A percentile compares a stretch with the other conserved stretches of the same genome.
phyloP scores from a whole-genome alignment of 1,140 invertebrate species.

The Monomorium pharaonis region DNA sequence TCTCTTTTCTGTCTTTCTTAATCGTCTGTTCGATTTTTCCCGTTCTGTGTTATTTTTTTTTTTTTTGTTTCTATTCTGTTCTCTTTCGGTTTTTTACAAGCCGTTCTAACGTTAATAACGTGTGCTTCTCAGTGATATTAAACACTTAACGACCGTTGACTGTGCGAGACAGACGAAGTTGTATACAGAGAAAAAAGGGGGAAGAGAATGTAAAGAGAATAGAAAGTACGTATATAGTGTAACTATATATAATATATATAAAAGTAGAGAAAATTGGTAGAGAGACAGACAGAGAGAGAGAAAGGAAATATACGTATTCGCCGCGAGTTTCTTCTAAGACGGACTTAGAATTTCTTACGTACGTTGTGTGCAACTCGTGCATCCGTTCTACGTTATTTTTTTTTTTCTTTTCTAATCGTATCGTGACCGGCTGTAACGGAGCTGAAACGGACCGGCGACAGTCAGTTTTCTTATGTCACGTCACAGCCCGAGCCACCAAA shows the following conservation, averaged over 20 bases:
- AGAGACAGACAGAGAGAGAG: constrained; percentile 63
- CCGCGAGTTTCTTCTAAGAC: constrained; percentile 27
- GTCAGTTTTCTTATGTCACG: constrained; percentile 39
- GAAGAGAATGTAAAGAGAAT: constrained; percentile 53
- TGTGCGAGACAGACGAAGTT: constrained; percentile 52
- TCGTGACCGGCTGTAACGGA: constrained; percentile 38
- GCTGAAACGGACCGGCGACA: constrained; percentile 42
- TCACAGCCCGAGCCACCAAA: constrained; percentile 21
- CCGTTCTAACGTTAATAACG: constrained; percentile 40
- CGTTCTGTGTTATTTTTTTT: background rate
- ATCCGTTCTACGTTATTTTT: constrained; percentile 15
- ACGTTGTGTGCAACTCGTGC: constrained; percentile 39
- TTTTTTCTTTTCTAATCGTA: background rate
- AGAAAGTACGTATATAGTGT: constrained; percentile 44
- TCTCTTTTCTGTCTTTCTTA: constrained; percentile 55
- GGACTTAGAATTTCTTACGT: constrained; percentile 18
- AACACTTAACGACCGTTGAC: constrained; percentile 50
- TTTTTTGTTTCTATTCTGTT: background rate
- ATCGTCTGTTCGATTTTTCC: constrained; percentile 43
- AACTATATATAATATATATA: constrained; percentile 46
- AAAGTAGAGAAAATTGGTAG: constrained; percentile 36
- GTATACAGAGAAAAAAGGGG: constrained; percentile 53
- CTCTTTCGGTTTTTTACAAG: background rate
- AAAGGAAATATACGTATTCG: constrained; percentile 57
- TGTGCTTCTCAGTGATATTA: constrained; percentile 44